These are phyloP conservation scores for Phalacrocorax carbo DNA, from an alignment of 2,113 vertebrate genomes.

Conservation along the genomic window DNA sequence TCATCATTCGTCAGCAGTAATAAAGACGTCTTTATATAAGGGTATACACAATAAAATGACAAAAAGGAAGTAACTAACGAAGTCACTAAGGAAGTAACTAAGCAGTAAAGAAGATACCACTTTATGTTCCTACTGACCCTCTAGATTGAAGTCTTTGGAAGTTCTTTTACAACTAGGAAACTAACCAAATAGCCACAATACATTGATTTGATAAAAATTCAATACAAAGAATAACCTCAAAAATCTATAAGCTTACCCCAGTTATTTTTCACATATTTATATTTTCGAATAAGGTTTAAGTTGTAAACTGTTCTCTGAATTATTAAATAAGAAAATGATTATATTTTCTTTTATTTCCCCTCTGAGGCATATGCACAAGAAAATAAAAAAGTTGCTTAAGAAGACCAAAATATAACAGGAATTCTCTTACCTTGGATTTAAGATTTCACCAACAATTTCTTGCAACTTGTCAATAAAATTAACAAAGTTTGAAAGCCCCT, in stretches of 20 bases:
- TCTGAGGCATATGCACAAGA: not conserved
- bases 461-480: conserved; percentile 88
- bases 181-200: not conserved
- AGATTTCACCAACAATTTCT: conserved; percentile 87
- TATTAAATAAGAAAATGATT: not conserved
- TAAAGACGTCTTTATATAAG: not conserved
- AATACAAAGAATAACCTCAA: not conserved
- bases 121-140: not conserved
- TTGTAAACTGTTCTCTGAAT: not conserved
- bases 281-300: not conserved
- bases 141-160: not conserved
- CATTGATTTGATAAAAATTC: not conserved
- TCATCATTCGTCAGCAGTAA: not conserved
- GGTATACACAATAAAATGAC: not conserved
- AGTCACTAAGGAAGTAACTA: not conserved
- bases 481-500: conserved; percentile 86
- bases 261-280: not conserved
- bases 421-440: conserved; percentile 85
- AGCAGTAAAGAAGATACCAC: not conserved
- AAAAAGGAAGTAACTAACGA: not conserved
- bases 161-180: not conserved
- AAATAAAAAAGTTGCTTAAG: not conserved
- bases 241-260: not conserved
- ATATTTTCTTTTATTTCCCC: not conserved
- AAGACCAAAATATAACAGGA: not conserved